Percentiles rank a stretch among this genome's conserved stretches.
Conservation (phyloP, 2,113 vertebrate genomes). For the Bos javanicus region DNA sequence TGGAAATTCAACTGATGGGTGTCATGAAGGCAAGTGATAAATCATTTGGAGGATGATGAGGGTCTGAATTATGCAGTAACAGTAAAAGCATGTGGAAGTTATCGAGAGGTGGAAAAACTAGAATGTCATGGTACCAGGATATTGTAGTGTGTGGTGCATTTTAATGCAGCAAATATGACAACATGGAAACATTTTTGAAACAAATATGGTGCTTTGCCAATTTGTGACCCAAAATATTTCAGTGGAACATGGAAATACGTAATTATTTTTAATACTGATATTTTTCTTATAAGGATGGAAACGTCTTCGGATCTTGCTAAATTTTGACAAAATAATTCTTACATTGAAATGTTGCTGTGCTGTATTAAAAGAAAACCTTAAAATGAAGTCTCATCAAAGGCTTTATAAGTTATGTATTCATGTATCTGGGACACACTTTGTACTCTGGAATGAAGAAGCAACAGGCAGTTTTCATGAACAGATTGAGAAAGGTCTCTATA, state of each 20-base stretch:
- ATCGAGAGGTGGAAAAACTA: neutral
- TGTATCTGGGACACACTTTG: neutral
- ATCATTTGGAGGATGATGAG: neutral
- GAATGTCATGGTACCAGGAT: neutral
- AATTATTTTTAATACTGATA: neutral
- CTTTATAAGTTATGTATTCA: neutral
- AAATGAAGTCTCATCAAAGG: neutral
- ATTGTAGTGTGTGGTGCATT: neutral
- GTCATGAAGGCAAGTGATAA: neutral
- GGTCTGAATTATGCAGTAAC: neutral
- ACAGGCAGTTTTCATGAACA: neutral
- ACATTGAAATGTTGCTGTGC: neutral
- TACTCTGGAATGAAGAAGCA: neutral
- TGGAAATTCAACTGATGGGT: neutral
- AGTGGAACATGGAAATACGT: neutral
- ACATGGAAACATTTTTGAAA: neutral
- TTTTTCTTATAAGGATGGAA: neutral
- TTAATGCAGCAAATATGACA: neutral
- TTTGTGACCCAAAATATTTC: neutral
- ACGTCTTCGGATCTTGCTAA: neutral
- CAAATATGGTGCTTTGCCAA: neutral
- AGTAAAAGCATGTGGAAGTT: neutral
- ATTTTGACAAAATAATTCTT: neutral
- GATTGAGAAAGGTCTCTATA: neutral
- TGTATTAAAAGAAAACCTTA: neutral